Base-by-base conservation (phyloP, 1,140 invertebrate genomes). In the Neodiprion pinetum region DNA sequence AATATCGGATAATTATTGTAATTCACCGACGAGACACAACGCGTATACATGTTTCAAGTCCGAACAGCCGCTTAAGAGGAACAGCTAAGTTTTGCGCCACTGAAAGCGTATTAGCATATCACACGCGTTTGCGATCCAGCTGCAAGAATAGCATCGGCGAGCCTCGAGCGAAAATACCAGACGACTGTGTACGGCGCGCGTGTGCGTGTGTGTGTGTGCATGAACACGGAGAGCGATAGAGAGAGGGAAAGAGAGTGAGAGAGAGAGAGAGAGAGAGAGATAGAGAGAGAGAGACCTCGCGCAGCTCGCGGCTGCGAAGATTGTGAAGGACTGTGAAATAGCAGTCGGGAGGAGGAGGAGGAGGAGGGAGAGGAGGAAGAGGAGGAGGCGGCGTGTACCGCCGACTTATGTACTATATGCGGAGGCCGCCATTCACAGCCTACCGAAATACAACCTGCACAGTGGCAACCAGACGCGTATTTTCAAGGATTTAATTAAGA, bases 401-500 rank as follows among this genome's bases (percentile, higher is more conserved):
- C 5, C 28, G 28, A 40, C 28, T 14, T 61, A 61, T 9, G 7
- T 61, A 61, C 53, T 61, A 9, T 17, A 61, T 61, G n/a, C 53
- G 53, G 53, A 61, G 53, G 53, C 53, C 11, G 53, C 53, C 53
- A 61, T 61, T 61, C 53, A 61, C 53, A 17, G 53, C 53, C 53
- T 61, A 61, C 53, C 53, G 53, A 61, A 61, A 61, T 61, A 61
- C 40, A 23, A 12, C 67, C 40, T 11, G 10, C 14, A 12, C 17
- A 11, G 17, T 23, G 67, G 10, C 40, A 10, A 69, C 67, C 67
- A 23, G 11, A 69, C 28, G 28, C 53, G n/a, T 61, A 61, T 69
- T 69, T 69, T 69, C 67, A 69, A 47, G 21, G 40, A 69, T 69
- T 69, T 69, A 69, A 69, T 69, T 69, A 69, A 69, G 21, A 69